Evolutionary conservation across 35 echinoderm and acorn worm species (phyloP).

Genomic region (Eucidaris tribuloides): DNA sequence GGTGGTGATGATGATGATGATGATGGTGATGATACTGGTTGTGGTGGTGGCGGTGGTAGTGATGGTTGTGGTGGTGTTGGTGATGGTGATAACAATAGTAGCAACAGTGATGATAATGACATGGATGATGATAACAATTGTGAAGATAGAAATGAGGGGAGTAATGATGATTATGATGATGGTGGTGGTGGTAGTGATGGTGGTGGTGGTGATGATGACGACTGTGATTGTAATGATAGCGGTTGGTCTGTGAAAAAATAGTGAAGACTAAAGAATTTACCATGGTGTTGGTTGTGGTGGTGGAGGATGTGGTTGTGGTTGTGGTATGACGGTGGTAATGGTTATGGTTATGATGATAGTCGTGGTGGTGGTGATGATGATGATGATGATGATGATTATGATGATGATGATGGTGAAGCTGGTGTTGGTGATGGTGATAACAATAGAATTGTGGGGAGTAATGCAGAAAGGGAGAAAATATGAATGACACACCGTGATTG

Average conservation of each 20-base stretch:
- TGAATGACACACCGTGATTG: too few species aligned
- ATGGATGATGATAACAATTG: neutral
- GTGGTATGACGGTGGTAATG: neutral
- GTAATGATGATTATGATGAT: neutral
- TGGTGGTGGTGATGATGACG: neutral
- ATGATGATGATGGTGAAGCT: neutral
- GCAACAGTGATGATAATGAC: neutral
- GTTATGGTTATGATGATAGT: neutral
- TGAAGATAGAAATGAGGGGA: neutral
- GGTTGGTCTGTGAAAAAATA: too few species aligned
- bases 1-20: neutral
- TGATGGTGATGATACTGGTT: neutral
- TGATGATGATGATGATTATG: neutral
- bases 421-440: neutral
- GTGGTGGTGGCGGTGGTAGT: too few species aligned
- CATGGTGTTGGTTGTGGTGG: neutral
- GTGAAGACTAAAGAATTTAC: too few species aligned
- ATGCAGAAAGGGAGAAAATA: too few species aligned
- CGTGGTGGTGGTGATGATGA: neutral
- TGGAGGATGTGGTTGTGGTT: too few species aligned
- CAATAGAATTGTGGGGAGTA: too few species aligned
- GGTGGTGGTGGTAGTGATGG: neutral
- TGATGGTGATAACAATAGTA: neutral
- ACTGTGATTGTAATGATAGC: neutral
- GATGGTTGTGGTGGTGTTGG: neutral